Conservation (phyloP, 2,888 invertebrate genomes). For the Morpho helenor region DNA sequence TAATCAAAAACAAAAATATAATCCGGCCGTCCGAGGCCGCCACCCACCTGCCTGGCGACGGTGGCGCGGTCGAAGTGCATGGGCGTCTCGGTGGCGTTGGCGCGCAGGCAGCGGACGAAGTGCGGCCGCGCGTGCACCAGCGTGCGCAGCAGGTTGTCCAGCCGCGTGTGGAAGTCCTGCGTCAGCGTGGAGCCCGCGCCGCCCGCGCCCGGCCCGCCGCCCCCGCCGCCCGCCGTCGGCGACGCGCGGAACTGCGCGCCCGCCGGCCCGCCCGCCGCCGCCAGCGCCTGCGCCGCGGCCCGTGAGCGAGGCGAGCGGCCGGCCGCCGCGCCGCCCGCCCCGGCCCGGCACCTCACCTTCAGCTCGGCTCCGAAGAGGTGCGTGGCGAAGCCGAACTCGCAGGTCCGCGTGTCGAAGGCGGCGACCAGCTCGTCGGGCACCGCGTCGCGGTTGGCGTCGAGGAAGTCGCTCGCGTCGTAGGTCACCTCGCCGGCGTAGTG, state of each 20-base stretch:
- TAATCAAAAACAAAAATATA: no score
- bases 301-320: conserved; percentile 90
- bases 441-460: conserved; percentile 94
- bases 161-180: conserved; percentile 96
- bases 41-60: conserved; percentile 85
- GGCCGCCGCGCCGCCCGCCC: conserved; percentile 80
- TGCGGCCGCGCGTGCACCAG: conserved; percentile 96
- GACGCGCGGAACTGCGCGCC: conserved; percentile 85
- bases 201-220: conserved; percentile 91
- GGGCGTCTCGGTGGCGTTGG: conserved; percentile 90
- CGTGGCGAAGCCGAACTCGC: conserved; percentile 98
- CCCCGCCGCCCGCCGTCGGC: conserved; percentile 94
- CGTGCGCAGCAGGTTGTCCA: conserved; percentile 94
- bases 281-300: conserved; percentile 78
- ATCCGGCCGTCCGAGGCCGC: background rate
- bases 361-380: conserved; percentile 96
- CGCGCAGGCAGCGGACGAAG: conserved; percentile 95
- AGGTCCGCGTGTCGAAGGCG: conserved; percentile 94
- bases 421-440: conserved; percentile 95
- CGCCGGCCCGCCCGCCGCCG: conserved; percentile 79
- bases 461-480: conserved; percentile 93
- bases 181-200: conserved; percentile 93
- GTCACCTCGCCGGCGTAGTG: conserved; percentile 89
- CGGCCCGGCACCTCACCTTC: conserved; percentile 80
- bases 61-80: conserved; percentile 90